Conservation (phyloP, 2,113 vertebrate genomes). For the Glaucidium brasilianum region DNA sequence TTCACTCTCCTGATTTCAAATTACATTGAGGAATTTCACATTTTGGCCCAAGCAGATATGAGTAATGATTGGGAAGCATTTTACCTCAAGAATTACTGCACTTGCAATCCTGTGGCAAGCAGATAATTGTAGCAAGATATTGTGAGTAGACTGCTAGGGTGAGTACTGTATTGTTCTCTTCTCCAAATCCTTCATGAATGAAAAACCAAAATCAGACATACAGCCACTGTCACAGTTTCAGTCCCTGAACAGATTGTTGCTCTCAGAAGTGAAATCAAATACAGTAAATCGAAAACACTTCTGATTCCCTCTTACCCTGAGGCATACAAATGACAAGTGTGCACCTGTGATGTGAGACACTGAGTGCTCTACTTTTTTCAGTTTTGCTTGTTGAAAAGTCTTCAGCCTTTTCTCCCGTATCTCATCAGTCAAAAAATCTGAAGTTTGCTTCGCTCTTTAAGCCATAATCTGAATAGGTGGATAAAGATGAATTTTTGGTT, state of each 20-base stretch:
- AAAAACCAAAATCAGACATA: neutral
- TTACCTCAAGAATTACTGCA: neutral
- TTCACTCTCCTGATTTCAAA: neutral
- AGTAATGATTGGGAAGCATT: neutral
- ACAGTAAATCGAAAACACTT: neutral
- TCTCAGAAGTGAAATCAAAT: conserved; percentile 34
- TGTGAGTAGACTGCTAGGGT: neutral
- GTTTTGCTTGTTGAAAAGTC: neutral
- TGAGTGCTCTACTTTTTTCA: neutral
- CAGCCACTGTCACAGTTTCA: neutral
- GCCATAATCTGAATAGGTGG: neutral
- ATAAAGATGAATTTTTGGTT: neutral
- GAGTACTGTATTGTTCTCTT: neutral
- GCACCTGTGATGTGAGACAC: neutral
- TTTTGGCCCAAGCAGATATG: neutral
- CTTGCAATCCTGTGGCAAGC: neutral
- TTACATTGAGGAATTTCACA: neutral
- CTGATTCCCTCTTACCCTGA: neutral
- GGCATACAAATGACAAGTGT: neutral
- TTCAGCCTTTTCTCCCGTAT: neutral
- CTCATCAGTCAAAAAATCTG: neutral
- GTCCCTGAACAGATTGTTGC: conserved; percentile 28
- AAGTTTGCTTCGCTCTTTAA: neutral
- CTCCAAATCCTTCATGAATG: neutral
- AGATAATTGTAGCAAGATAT: neutral